phyloP scores from a whole-genome alignment of 2,113 vertebrate genomes.

The Lampris megalopsis region DNA sequence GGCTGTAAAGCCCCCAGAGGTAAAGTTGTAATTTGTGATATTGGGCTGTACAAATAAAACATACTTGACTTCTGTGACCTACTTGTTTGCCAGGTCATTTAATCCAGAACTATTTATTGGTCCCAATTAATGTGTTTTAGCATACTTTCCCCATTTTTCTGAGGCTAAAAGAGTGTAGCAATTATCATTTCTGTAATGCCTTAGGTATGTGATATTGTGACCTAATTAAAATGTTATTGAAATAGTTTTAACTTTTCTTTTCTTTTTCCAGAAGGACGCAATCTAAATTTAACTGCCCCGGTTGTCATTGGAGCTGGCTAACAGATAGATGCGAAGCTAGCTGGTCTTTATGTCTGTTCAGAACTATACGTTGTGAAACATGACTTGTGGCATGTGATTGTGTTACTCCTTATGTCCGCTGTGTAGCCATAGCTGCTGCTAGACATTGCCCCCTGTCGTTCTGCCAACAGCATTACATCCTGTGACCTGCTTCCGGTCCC shows the following conservation, averaged over 20 bases:
- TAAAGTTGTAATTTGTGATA: no score
- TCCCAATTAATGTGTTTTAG: conserved; percentile 20
- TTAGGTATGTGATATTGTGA: conserved; percentile 46
- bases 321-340: background rate
- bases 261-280: conserved; percentile 41
- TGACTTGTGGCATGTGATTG: background rate
- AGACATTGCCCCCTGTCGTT: conserved; percentile 53
- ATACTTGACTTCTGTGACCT: background rate
- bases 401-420: background rate
- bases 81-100: conserved; percentile 2
- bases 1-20: no score
- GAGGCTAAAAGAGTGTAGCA: conserved; percentile 42
- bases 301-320: conserved; percentile 5
- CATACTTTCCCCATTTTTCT: conserved; percentile 34
- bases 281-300: conserved; percentile 47
- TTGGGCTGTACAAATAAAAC: no score
- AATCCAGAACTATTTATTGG: conserved; percentile 13
- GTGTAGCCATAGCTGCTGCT: conserved; percentile 1
- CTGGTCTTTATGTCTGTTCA: background rate
- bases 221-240: conserved; percentile 54
- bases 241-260: conserved; percentile 1
- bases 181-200: conserved; percentile 54
- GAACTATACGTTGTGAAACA: conserved; percentile 8
- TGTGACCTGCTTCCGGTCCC: no score
- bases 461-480: conserved; percentile 19